Evolutionary conservation across 2,888 invertebrate genomes (phyloP).

Genomic region (Apodemia hepburni): DNA sequence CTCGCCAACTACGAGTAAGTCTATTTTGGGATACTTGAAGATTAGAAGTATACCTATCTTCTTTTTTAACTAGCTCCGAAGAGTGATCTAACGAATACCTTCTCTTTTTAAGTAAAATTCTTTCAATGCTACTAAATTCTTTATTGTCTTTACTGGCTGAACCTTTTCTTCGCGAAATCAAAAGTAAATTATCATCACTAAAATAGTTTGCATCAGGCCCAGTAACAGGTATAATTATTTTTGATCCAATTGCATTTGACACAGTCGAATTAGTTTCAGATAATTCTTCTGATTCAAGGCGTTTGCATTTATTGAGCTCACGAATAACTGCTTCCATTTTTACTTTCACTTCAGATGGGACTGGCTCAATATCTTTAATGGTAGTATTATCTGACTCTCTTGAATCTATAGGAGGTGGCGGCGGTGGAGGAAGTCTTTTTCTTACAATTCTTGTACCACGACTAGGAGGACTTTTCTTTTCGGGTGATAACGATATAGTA

Average conservation of each 20-base stretch:
- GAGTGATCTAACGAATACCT: slow-evolving; percentile 64
- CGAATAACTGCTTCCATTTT: slow-evolving; percentile 83
- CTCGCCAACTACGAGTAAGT: slow-evolving; percentile 65
- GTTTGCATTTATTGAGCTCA: slow-evolving; percentile 69
- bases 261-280: slow-evolving; percentile 45
- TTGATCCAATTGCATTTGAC: slow-evolving; percentile 52
- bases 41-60: slow-evolving; percentile 41
- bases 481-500: slow-evolving; percentile 22
- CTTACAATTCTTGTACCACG: slow-evolving; percentile 57
- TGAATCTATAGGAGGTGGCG: slow-evolving; percentile 69
- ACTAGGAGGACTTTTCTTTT: slow-evolving; percentile 48
- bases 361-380: slow-evolving; percentile 52
- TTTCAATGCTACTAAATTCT: slow-evolving; percentile 65
- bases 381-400: slow-evolving; percentile 34
- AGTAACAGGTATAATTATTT: slow-evolving; percentile 66
- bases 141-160: slow-evolving; percentile 43
- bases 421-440: slow-evolving; percentile 68
- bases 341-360: slow-evolving; percentile 76
- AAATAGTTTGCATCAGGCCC: slow-evolving; percentile 65
- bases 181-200: slow-evolving; percentile 57
- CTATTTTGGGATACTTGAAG: slow-evolving; percentile 48
- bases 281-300: slow-evolving; percentile 52
- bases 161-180: slow-evolving; percentile 46
- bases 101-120: slow-evolving; percentile 49
- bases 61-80: slow-evolving; percentile 64